Base-by-base conservation (phyloP, 92 coral and sea anemone species). In the Heliopora coerulea region DNA sequence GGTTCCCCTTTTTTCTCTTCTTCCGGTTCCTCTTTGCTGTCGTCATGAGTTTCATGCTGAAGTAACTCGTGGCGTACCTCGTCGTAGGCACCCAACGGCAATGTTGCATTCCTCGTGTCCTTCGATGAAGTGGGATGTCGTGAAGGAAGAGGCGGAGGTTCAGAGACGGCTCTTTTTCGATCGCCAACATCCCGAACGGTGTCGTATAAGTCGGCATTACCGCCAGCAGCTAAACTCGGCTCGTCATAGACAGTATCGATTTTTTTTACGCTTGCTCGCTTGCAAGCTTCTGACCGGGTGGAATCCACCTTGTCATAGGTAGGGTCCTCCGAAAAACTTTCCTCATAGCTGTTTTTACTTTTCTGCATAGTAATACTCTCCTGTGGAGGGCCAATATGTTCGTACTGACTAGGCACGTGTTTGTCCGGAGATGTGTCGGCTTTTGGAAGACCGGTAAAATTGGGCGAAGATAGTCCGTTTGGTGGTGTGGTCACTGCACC, bases 291-390 rank as follows among this genome's bases (percentile, higher is more conserved):
- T 46, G n/a, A 46, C n/a, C 3, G 52, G 14, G 7, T 46, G 52
- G n/a, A 2, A 25, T 17, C 3, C 12, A 67, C n/a, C 1, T 4
- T 67, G 1, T 44, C 74, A 15, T 79, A 80, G 21, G 76, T 48
- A 20, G 73, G 54, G 33, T 75, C 76, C 50, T 72, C 79, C 10
- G 70, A 25, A 8, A 72, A 29, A 13, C 50, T 49, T 7, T 70
- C 73, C 27, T 57, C 59, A 57, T 60, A 34, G 23, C 56, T 61
- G 29, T 73, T 54, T 46, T 46, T n/a, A 46, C 2, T n/a, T 46
- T 46, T 46, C n/a, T 7, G 2, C 2, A 46, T 2, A 15, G 14
- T 46, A 6, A 2, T 46, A 6, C 15, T 3, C 4, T 37, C 42
- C 11, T 4, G 42, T 37, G 11, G 42, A 11, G 6, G 4, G 11